Evolutionary conservation across 2,888 invertebrate species (phyloP).

Genomic region (Drosophila mettleri): DNA sequence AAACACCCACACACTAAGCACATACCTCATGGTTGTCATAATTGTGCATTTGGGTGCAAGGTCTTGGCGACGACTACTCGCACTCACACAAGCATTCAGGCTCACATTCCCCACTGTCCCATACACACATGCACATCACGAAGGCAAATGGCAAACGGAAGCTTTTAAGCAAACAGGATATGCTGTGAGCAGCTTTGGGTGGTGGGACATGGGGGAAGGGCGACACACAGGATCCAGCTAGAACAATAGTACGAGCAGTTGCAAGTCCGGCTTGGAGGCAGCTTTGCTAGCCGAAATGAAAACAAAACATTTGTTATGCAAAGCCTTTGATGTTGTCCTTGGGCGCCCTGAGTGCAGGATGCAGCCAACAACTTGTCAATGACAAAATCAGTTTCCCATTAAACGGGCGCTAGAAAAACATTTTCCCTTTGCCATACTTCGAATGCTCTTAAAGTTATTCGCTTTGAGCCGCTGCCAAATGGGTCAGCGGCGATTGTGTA

Average conservation of each 20-base stretch:
- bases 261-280: slow-evolving; percentile 44
- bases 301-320: slow-evolving; percentile 76
- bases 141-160: slow-evolving; percentile 59
- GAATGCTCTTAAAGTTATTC: slow-evolving; percentile 49
- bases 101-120: slow-evolving; percentile 8
- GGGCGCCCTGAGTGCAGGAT: slow-evolving; percentile 55
- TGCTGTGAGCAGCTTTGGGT: slow-evolving; percentile 69
- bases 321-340: slow-evolving; percentile 78
- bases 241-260: slow-evolving; percentile 51
- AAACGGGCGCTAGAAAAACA: slow-evolving; percentile 37
- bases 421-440: slow-evolving; percentile 30
- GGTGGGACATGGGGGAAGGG: neutral
- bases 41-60: slow-evolving; percentile 75
- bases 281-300: slow-evolving; percentile 50
- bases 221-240: slow-evolving; percentile 36
- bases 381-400: slow-evolving; percentile 49
- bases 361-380: slow-evolving; percentile 52
- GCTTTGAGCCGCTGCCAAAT: slow-evolving; percentile 62
- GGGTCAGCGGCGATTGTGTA: slow-evolving; percentile 53
- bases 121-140: slow-evolving; percentile 4
- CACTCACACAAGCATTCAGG: neutral
- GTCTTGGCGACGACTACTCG: slow-evolving; percentile 39
- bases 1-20: slow-evolving; percentile 22
- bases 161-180: slow-evolving; percentile 79
- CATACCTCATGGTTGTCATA: slow-evolving; percentile 52